These are phyloP conservation scores for Gadopsis bispinosus DNA, from an alignment of 2,797 vertebrate genomes.

Conservation along the genomic window DNA sequence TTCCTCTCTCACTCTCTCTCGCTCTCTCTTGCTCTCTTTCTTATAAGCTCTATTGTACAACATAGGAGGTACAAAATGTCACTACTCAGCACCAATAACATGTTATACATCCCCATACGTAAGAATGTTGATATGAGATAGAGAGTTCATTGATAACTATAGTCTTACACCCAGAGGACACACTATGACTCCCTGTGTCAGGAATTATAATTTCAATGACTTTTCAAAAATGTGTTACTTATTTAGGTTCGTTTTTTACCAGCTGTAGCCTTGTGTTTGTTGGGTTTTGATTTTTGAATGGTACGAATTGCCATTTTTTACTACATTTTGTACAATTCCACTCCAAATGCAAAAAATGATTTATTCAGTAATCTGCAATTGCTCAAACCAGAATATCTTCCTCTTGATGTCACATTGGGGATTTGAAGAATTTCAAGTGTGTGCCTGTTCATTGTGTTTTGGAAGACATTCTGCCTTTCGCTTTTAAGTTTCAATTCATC, in stretches of 20 bases:
- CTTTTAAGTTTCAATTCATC: conserved; percentile 14
- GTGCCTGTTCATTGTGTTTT: conserved; percentile 16
- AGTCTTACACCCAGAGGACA: background rate
- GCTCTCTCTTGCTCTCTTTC: background rate
- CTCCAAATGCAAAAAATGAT: background rate
- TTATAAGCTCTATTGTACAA: background rate
- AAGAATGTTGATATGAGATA: background rate
- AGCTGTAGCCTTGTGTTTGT: background rate
- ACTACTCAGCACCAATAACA: conserved; percentile 3
- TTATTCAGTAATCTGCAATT: conserved; percentile 25
- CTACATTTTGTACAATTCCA: background rate
- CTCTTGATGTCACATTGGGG: conserved; percentile 5
- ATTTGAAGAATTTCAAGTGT: conserved; percentile 14
- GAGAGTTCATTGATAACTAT: background rate
- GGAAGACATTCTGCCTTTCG: conserved; percentile 21
- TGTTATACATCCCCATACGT: too few species aligned
- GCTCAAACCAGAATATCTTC: background rate
- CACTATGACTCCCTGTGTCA: background rate
- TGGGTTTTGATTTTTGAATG: background rate
- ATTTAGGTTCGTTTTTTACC: background rate
- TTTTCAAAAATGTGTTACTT: background rate
- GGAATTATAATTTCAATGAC: background rate
- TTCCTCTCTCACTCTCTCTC: conserved; percentile 14
- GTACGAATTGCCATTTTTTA: background rate
- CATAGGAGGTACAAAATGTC: conserved; percentile 14